These are phyloP conservation scores for Dasypogon diadema DNA, from an alignment of 2,888 invertebrate species.

Conservation along the genomic window DNA sequence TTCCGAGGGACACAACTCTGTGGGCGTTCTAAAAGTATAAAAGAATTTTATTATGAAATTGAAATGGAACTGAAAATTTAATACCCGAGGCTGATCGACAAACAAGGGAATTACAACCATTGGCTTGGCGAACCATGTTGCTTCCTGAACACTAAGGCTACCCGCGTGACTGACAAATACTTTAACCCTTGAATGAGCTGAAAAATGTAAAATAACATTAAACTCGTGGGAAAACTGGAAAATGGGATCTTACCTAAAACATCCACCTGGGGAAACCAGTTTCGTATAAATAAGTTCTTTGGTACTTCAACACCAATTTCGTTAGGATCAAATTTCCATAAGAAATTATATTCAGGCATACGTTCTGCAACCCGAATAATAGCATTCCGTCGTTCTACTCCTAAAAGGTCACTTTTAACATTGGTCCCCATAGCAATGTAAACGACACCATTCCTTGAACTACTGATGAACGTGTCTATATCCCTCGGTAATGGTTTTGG, in stretches of 20 bases:
- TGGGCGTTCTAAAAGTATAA: conserved; percentile 40
- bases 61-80: too few species aligned
- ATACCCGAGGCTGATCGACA: conserved; percentile 61
- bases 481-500: conserved; percentile 60
- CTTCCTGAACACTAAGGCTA: conserved; percentile 62
- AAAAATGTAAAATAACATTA: neutral
- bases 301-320: conserved; percentile 60
- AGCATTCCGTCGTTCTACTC: conserved; percentile 56
- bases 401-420: conserved; percentile 58
- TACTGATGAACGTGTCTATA: conserved; percentile 60
- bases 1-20: neutral
- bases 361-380: conserved; percentile 61
- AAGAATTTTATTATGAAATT: neutral
- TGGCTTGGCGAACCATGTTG: conserved; percentile 63
- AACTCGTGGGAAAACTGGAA: neutral
- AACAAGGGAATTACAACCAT: conserved; percentile 63
- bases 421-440: conserved; percentile 64
- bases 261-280: conserved; percentile 71
- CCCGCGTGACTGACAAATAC: conserved; percentile 64
- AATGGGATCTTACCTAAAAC: conserved; percentile 67
- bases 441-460: conserved; percentile 62
- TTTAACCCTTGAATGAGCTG: conserved; percentile 61
- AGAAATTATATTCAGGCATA: conserved; percentile 63
- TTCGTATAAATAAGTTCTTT: conserved; percentile 67
- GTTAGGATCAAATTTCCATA: conserved; percentile 64